Conservation (phyloP, 1,140 invertebrate species). For the Drosophila rufa region DNA sequence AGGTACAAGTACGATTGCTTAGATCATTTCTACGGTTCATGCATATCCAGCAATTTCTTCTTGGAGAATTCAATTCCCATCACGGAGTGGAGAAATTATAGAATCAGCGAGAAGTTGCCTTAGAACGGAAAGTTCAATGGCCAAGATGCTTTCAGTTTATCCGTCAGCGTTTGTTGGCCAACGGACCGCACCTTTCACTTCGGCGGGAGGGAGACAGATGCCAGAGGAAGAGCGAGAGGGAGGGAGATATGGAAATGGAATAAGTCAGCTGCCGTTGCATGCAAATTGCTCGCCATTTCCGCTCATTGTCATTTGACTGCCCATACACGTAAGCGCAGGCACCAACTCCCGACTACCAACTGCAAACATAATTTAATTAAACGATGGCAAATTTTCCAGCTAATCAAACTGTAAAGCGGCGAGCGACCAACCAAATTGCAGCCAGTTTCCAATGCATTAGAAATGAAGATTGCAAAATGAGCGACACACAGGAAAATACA, state of each 20-base stretch:
- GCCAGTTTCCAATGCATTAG: conserved; percentile 56
- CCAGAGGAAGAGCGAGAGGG: neutral
- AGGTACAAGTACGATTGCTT: conserved; percentile 2
- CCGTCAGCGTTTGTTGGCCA: conserved; percentile 28
- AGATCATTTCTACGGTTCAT: conserved; percentile 27
- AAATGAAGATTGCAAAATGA: conserved; percentile 60
- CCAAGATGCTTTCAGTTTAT: conserved; percentile 36
- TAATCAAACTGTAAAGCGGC: conserved; percentile 69
- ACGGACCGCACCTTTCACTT: conserved; percentile 49
- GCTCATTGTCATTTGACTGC: conserved; percentile 69
- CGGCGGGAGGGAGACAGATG: too few relatives aligned
- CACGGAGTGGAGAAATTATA: conserved; percentile 19
- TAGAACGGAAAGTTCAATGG: conserved; percentile 41
- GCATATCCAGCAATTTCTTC: conserved; percentile 25
- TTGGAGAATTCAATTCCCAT: conserved; percentile 33
- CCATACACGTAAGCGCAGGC: conserved; percentile 63
- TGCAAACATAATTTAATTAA: conserved; percentile 79
- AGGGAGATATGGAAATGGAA: conserved; percentile 37
- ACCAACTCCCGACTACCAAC: conserved; percentile 32
- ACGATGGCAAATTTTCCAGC: conserved; percentile 79
- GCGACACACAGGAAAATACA: conserved; percentile 5
- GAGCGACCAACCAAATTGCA: conserved; percentile 44
- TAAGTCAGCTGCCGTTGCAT: conserved; percentile 60
- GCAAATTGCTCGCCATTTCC: conserved; percentile 79
- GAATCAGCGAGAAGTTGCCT: conserved; percentile 37